These are phyloP conservation scores for Lonchura striata DNA, from an alignment of 2,113 vertebrate genomes.

Conservation along the genomic window DNA sequence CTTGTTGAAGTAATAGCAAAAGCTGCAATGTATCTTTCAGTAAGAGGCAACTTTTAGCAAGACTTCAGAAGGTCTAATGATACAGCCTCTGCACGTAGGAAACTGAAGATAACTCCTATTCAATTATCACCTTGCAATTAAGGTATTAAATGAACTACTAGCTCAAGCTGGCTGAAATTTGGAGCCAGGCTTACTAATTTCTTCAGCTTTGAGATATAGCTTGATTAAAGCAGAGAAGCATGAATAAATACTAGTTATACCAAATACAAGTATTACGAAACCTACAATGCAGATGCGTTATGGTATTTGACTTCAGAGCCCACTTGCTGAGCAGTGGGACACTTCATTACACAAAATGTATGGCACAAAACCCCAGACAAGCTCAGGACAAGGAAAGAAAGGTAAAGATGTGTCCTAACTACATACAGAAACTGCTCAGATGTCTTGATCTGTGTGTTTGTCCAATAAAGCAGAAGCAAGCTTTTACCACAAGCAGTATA, in stretches of 20 bases:
- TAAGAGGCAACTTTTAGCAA: neutral
- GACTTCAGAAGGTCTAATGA: neutral
- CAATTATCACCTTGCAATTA: conserved; percentile 41
- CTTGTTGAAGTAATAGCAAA: neutral
- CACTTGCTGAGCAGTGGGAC: neutral
- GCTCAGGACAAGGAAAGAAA: neutral
- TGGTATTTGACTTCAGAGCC: neutral
- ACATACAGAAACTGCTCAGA: neutral
- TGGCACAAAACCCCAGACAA: neutral
- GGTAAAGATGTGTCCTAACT: neutral
- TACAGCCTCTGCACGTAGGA: neutral
- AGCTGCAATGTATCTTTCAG: neutral
- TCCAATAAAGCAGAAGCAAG: neutral
- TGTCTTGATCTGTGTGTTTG: neutral
- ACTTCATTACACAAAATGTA: neutral
- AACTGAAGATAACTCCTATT: neutral
- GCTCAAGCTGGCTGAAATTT: neutral
- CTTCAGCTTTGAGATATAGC: neutral
- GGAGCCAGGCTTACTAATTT: neutral
- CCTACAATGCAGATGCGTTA: neutral
- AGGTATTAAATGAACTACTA: neutral
- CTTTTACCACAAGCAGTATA: neutral
- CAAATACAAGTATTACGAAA: neutral
- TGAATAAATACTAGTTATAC: neutral
- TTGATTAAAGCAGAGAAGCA: neutral